Evolutionary conservation across 2,797 vertebrate species (phyloP), one percentile per base, ranked within the genome.

Genomic region (Falco peregrinus): DNA sequence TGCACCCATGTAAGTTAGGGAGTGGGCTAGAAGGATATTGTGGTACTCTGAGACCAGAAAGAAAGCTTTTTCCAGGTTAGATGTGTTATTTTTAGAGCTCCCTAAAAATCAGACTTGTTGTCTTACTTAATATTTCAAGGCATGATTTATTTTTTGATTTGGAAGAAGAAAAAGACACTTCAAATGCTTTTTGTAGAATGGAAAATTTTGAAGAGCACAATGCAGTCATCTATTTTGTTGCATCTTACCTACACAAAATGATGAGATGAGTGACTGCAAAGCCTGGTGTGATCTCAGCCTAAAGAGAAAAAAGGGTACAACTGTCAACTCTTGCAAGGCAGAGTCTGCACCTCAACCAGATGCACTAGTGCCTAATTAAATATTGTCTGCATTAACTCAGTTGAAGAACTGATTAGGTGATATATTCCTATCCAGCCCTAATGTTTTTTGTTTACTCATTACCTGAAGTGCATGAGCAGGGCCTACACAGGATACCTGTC

Each of bases 51-150:
- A 76, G 80, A 81, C 21, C n/a, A 67, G 56, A 78, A 65, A 90
- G 20, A 51, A 53, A 67, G 53, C 19, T 57, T 90, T 91, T 75
- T 90, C 69, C 50, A 75, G 83, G 85, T 81, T 84, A 85, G 61
- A 37, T 57, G 16, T 59, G 41, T 85, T 93, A 81, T 88, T 91
- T 95, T 89, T 87, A 91, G 68, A 92, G 31, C 61, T 78, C 53
- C 68, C 69, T 89, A 43, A 84, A 61, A 12, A 1, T 9, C n/a
- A 67, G 67, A 28, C 47, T 84, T 82, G 75, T 39, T 73, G 45
- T 50, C 75, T 89, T 16, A 1, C 4, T 0, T 31, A 41, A 14
- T 70, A 85, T 87, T 93, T 83, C 22, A 54, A 65, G 39, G 18
- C 59, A 35, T 50, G 6, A 5, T 79, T 90, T 73, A 31, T 51